Evolutionary conservation across 2,888 invertebrate genomes (phyloP).

Genomic region (Neria commutata): DNA sequence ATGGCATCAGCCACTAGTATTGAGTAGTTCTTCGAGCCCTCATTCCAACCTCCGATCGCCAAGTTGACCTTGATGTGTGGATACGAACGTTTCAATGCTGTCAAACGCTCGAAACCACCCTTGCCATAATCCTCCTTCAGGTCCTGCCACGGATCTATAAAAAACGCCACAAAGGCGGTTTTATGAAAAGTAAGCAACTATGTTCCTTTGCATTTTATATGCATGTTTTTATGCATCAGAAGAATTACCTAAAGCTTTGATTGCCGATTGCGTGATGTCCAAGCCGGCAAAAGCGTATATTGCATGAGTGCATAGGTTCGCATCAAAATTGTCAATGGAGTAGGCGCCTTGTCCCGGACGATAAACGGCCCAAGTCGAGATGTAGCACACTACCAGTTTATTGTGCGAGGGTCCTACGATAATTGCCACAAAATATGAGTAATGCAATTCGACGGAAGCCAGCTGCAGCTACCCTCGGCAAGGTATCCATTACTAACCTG

Average conservation of each 20-base stretch:
- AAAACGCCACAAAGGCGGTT: neutral
- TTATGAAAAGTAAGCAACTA: neutral
- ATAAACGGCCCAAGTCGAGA: conserved; percentile 81
- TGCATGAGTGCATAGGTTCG: conserved; percentile 78
- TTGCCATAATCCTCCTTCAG: conserved; percentile 76
- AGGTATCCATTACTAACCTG: conserved; percentile 48
- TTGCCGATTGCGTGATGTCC: conserved; percentile 69
- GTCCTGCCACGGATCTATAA: conserved; percentile 77
- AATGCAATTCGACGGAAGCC: neutral
- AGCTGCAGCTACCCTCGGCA: conserved; percentile 2
- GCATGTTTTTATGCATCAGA: neutral
- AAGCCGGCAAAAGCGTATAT: conserved; percentile 84
- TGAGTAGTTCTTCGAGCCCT: conserved; percentile 71
- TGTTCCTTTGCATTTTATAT: neutral
- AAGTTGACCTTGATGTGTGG: conserved; percentile 72
- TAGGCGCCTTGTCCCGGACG: conserved; percentile 71
- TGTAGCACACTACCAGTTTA: conserved; percentile 80
- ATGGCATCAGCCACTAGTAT: conserved; percentile 70
- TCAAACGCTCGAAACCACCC: conserved; percentile 73
- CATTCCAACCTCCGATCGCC: conserved; percentile 92
- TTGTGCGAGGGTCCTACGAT: conserved; percentile 70
- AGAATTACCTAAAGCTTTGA: conserved; percentile 71
- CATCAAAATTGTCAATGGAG: conserved; percentile 71
- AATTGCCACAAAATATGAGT: neutral
- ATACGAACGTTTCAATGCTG: conserved; percentile 69